Base-by-base conservation (phyloP, 2,797 vertebrate species). In the Dipus sagitta region DNA sequence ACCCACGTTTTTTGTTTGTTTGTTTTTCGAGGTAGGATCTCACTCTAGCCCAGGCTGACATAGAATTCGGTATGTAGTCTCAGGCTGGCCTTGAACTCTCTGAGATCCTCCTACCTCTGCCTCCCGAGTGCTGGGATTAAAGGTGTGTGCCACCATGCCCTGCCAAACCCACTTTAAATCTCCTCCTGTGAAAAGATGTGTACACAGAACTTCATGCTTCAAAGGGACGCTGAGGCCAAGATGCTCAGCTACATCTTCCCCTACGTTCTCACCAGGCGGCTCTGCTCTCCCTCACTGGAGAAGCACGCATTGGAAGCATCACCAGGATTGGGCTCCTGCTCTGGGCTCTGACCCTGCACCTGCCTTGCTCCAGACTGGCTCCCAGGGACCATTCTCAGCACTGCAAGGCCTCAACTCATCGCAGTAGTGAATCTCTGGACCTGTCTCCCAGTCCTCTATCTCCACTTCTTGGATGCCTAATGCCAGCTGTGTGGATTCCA, bases 241-340 rank as follows among this genome's bases (percentile, higher is more conserved):
- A 42, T 30, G 42, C 26, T 75, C n/a, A 78, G 18, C 11, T 24
- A 0, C 10, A 2, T 52, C 75, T 18, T 58, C 54, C 17, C 26
- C 74, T 92, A 3, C 6, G 0, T 88, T 89, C 52, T 91, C 91
- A 72, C 34, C 71, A 96, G 94, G 28, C 10, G 15, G 14, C 32
- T 7, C 10, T 15, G 14, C 32, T 7, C 6, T 18, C 58, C 76
- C 28, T 87, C 62, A 90, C 54, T 3, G 32, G 38, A 26, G 77
- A 67, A 30, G 58, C 34, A 52, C 24, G 3, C 6, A 0, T 10
- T 2, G 24, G 10, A 32, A 11, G 17, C 11, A 28, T 6, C 1
- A 0, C n/a, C 30, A 58, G 71, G 30, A 79, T 65, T 47, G 70
- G 83, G 26, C n/a, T 90, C 34, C 12, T 2, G 42, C 68, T 68